Conservation (phyloP, 2,797 vertebrate species). For the Octomys mimax region DNA sequence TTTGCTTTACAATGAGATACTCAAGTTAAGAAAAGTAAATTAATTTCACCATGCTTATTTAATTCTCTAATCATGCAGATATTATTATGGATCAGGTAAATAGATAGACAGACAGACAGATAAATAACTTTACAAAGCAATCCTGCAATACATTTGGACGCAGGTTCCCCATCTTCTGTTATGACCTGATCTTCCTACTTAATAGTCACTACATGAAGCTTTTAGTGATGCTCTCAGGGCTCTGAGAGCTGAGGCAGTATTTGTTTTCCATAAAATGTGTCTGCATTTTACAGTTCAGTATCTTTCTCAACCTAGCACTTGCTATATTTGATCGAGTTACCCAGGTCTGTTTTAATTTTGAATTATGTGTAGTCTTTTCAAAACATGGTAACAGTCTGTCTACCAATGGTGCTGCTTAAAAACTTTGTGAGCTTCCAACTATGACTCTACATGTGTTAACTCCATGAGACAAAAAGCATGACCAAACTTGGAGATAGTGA, state of each 20-base stretch:
- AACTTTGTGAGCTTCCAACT: neutral
- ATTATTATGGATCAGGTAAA: neutral
- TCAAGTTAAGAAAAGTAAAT: neutral
- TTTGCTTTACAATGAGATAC: conserved; percentile 8
- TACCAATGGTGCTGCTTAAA: neutral
- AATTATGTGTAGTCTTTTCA: neutral
- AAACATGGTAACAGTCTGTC: neutral
- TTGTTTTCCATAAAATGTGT: neutral
- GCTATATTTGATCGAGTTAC: neutral
- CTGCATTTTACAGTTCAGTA: neutral
- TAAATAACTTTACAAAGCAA: neutral
- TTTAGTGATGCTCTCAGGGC: neutral
- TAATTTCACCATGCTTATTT: conserved; percentile 10
- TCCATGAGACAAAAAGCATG: neutral
- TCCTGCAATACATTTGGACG: neutral
- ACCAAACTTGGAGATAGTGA: neutral
- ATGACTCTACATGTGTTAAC: neutral
- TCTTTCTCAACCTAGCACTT: neutral
- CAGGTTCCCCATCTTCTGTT: neutral
- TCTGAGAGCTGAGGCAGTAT: neutral
- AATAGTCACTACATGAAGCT: neutral
- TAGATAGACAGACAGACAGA: neutral
- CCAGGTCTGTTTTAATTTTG: neutral
- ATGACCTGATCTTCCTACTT: neutral
- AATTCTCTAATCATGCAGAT: neutral